These are phyloP conservation scores for Nothura maculosa DNA, from an alignment of 2,797 vertebrate species.

Conservation along the genomic window DNA sequence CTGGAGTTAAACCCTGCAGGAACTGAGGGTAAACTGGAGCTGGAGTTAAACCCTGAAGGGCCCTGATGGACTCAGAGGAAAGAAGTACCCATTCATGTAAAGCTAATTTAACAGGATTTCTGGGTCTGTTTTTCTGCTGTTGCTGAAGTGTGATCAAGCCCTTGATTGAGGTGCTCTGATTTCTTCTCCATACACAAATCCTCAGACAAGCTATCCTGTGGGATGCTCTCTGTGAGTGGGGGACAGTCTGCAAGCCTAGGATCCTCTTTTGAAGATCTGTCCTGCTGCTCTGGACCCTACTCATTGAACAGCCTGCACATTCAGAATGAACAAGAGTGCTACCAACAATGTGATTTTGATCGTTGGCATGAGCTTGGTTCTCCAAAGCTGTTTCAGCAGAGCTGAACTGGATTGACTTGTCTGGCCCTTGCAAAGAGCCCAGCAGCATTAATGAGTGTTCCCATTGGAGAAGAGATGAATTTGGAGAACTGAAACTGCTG, in stretches of 20 bases:
- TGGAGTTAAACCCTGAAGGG: not conserved
- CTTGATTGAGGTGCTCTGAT: rapidly evolving
- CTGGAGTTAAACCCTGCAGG: not conserved
- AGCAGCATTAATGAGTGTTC: not conserved
- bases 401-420: not conserved
- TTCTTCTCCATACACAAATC: rapidly evolving
- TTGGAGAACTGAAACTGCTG: not conserved
- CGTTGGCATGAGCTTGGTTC: not conserved
- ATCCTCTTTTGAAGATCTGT: not conserved
- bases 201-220: not conserved
- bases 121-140: no score
- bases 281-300: not conserved
- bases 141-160: not conserved
- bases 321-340: not conserved
- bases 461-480: not conserved
- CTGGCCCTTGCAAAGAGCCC: not conserved
- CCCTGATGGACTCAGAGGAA: not conserved
- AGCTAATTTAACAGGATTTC: rapidly evolving
- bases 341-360: not conserved
- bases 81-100: rapidly evolving
- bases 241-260: rapidly evolving
- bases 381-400: not conserved
- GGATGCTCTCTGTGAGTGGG: not conserved
- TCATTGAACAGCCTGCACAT: not conserved
- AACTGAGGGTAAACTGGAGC: rapidly evolving